These are phyloP conservation scores for Lysandra coridon DNA, from an alignment of 2,888 invertebrate species.

Conservation along the genomic window DNA sequence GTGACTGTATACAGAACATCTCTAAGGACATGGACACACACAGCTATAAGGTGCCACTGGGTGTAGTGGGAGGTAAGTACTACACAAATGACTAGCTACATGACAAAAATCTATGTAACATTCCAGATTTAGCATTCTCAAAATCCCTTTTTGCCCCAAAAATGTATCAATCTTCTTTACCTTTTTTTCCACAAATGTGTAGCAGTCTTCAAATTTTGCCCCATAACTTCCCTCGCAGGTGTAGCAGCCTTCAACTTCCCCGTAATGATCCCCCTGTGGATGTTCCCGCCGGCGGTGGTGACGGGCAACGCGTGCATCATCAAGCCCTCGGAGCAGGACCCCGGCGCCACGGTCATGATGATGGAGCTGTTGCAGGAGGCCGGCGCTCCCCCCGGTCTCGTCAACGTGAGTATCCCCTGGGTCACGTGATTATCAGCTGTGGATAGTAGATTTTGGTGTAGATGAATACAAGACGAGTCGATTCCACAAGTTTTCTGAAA, in stretches of 20 bases:
- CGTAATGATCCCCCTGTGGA: constrained; percentile 99
- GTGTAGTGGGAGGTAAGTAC: constrained; percentile 90
- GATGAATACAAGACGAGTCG: too few species aligned
- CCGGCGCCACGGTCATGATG: constrained; percentile 97
- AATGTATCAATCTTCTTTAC: too few species aligned
- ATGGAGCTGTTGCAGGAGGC: constrained; percentile 96
- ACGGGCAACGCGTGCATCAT: constrained; percentile 97
- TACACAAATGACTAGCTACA: background rate
- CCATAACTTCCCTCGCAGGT: constrained; percentile 73
- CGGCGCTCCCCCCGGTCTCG: constrained; percentile 97
- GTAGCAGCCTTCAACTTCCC: constrained; percentile 99
- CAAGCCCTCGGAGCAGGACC: constrained; percentile 98
- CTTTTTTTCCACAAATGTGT: too few species aligned
- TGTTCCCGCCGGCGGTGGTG: constrained; percentile 91
- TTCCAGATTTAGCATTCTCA: too few species aligned
- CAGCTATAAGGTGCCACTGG: constrained; percentile 94
- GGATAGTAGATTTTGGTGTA: too few species aligned
- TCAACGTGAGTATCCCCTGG: constrained; percentile 84
- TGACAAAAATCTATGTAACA: too few species aligned
- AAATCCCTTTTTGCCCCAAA: too few species aligned
- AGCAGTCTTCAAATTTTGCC: background rate
- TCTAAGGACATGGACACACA: constrained; percentile 98
- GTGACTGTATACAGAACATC: constrained; percentile 92
- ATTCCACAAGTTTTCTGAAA: too few species aligned
- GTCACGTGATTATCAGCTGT: too few species aligned